Evolutionary conservation across 1,140 invertebrate species (phyloP).

Genomic region (Drosophila mauritiana): DNA sequence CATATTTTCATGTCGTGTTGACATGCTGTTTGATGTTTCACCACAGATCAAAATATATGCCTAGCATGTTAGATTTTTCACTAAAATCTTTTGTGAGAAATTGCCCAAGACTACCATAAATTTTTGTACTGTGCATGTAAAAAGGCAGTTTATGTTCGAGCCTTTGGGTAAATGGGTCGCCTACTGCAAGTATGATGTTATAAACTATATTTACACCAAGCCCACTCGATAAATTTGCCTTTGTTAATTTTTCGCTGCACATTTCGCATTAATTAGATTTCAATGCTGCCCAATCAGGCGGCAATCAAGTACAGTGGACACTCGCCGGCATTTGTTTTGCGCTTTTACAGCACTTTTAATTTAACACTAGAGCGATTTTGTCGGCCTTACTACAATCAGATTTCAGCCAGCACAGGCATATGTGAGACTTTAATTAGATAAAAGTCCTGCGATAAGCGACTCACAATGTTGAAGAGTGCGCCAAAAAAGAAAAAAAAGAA

Average conservation of each 20-base stretch:
- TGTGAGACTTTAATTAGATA: conserved; percentile 62
- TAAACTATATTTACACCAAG: conserved; percentile 22
- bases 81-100: not conserved
- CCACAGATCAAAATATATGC: not conserved
- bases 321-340: not conserved
- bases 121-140: not conserved
- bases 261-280: conserved; percentile 52
- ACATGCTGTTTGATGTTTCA: not conserved
- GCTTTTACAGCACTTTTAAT: conserved; percentile 44
- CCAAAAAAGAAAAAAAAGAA: conserved; percentile 27
- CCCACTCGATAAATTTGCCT: conserved; percentile 37
- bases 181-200: conserved; percentile 41
- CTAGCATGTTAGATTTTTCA: not conserved
- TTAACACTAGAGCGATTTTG: conserved; percentile 80
- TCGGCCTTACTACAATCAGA: conserved; percentile 64
- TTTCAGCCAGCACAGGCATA: conserved; percentile 36
- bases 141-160: not conserved
- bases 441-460: conserved; percentile 55
- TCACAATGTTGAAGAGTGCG: conserved; percentile 39
- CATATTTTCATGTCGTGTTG: not conserved
- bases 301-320: conserved; percentile 39
- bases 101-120: not conserved
- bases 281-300: conserved; percentile 43
- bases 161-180: conserved; percentile 38
- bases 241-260: conserved; percentile 36